Evolutionary conservation across 2,113 vertebrate species (phyloP).

Genomic region (Drymodes brunneopygia): DNA sequence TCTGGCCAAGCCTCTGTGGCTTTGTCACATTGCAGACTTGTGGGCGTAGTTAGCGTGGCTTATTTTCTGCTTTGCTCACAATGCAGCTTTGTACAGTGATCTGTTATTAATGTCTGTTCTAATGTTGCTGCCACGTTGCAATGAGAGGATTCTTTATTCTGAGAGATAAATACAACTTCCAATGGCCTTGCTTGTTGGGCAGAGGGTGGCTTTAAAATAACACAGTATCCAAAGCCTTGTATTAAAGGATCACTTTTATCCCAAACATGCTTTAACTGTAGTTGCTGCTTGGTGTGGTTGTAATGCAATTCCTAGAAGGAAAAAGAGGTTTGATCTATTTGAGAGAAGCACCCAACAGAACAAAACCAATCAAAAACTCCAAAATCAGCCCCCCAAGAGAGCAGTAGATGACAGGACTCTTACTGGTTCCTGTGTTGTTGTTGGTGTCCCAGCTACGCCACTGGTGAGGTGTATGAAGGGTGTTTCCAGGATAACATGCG

Average conservation of each 20-base stretch:
- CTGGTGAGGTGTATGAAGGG: conserved; percentile 92
- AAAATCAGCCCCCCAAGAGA: accelerated
- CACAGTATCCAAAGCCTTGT: background rate
- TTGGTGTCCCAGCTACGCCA: conserved; percentile 80
- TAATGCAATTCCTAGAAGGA: background rate
- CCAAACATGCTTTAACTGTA: background rate
- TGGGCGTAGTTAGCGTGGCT: background rate
- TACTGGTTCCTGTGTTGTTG: background rate
- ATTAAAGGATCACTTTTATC: background rate
- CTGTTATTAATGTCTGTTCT: background rate
- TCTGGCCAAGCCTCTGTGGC: background rate
- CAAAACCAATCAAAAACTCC: background rate
- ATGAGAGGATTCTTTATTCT: background rate
- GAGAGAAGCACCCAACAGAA: background rate
- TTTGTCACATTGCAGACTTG: background rate
- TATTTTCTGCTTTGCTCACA: background rate
- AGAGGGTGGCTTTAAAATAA: background rate
- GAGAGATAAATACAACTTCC: background rate
- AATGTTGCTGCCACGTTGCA: background rate
- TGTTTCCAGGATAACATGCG: conserved; percentile 92
- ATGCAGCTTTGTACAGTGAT: background rate
- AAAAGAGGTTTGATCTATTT: background rate
- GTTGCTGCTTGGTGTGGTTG: background rate
- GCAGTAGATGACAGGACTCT: background rate
- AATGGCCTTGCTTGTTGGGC: background rate